Evolutionary conservation across 2,888 invertebrate species (phyloP).

Genomic region (Tenthredo mesomela): DNA sequence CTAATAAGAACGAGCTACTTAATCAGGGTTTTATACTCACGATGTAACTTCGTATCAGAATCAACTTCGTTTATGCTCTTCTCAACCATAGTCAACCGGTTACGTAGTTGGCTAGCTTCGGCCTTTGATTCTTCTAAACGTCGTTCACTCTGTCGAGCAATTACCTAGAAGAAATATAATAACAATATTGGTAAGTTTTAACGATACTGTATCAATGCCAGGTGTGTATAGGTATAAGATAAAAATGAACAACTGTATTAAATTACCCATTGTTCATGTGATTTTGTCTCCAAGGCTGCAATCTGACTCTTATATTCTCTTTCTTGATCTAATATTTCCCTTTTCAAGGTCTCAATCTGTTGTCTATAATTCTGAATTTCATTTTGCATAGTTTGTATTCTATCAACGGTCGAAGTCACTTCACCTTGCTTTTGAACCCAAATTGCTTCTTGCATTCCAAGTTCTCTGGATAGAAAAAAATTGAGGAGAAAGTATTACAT

Average conservation of each 20-base stretch:
- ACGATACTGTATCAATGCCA: constrained; percentile 7
- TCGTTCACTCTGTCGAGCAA: constrained; percentile 89
- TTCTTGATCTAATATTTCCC: constrained; percentile 93
- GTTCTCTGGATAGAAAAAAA: constrained; percentile 81
- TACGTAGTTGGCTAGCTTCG: constrained; percentile 84
- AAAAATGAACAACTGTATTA: constrained; percentile 28
- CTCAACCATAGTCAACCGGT: constrained; percentile 81
- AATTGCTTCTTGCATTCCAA: constrained; percentile 86
- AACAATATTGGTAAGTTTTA: constrained; percentile 16
- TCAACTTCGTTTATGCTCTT: constrained; percentile 78
- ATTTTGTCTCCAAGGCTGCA: constrained; percentile 89
- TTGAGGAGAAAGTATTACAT: background rate
- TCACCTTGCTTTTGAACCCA: constrained; percentile 91
- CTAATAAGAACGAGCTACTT: constrained; percentile 3
- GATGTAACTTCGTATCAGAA: constrained; percentile 79
- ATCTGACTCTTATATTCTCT: constrained; percentile 85
- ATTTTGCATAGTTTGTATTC: constrained; percentile 87
- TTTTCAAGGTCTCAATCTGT: constrained; percentile 86
- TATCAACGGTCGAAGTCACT: constrained; percentile 89
- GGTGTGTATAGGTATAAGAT: background rate
- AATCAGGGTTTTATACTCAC: constrained; percentile 74
- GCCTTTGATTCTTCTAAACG: constrained; percentile 90
- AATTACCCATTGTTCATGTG: constrained; percentile 90
- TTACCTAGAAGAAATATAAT: constrained; percentile 78
- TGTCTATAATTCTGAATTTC: constrained; percentile 90